phyloP scores from a whole-genome alignment of 2,113 vertebrate species.

The Motacilla alba region DNA sequence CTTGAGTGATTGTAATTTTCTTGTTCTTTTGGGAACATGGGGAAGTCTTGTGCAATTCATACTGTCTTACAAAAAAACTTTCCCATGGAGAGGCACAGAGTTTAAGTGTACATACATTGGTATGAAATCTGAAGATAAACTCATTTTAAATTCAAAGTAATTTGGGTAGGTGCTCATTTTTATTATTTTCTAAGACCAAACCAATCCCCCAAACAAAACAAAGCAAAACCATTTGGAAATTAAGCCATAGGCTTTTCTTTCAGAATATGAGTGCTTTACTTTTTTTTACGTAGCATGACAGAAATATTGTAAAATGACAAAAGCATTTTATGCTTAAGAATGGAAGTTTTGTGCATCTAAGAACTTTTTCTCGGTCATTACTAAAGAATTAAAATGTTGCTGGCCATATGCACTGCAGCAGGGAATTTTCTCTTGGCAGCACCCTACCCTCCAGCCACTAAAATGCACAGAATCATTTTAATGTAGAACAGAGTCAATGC shows the following conservation, averaged over 20 bases:
- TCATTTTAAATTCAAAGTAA: background rate
- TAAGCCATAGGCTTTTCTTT: background rate
- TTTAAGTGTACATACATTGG: background rate
- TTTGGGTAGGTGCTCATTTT: background rate
- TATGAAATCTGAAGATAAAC: background rate
- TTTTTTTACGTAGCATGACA: background rate
- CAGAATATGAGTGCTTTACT: background rate
- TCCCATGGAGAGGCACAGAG: background rate
- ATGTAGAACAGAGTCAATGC: background rate
- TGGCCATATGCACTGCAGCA: background rate
- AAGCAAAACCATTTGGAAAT: background rate
- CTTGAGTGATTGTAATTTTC: background rate
- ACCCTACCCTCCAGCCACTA: background rate
- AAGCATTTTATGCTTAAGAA: background rate
- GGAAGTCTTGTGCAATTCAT: background rate
- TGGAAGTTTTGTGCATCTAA: background rate
- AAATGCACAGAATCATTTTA: background rate
- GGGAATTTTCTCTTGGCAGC: background rate
- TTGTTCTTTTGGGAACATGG: background rate
- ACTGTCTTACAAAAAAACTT: background rate
- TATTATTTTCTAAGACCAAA: background rate
- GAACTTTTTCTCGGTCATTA: background rate
- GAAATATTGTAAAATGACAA: background rate
- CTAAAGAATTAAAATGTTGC: background rate
- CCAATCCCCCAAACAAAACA: background rate